Base-by-base conservation (phyloP, 2,888 invertebrate genomes). In the Tryphoninae sp. region DNA sequence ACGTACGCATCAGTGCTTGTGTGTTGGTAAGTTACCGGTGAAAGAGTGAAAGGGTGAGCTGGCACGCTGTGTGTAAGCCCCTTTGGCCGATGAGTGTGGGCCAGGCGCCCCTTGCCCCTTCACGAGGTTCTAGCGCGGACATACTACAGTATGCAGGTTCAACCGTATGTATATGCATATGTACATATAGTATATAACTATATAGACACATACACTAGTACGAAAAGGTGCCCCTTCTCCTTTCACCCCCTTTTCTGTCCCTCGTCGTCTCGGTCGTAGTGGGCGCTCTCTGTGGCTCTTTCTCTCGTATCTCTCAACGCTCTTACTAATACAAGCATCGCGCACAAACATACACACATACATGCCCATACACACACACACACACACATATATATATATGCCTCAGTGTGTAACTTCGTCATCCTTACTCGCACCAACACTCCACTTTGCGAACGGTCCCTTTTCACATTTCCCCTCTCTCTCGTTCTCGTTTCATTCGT, bases 1-100 rank as follows among this genome's bases (percentile, higher is more conserved):
- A 16, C 53, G 16, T 16, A 53, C n/a, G 19, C 33, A 11, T 59
- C 19, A 6, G 53, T 51, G 40, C 59, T 40, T 75, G 67, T 64
- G 65, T 80, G 73, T 80, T 73, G 72, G 53, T 16, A 67, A 65
- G 68, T 67, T 67, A 58, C 49, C 65, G 9, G 8, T 1, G 33
- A 64, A 73, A 51, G 73, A 62, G 53, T n/a, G 33, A 33, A 6
- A 33, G 33, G 22, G 19, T 19, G 76, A 69, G 71, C 58, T 13
- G 64, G 68, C 61, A 58, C 62, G 69, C 51, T 59, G 75, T 86
- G 86, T 88, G 85, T 88, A 88, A 89, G 88, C 88, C 90, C 88
- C 90, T 89, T 89, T 86, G 87, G 87, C 86, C 89, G 88, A 88
- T 87, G 88, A 88, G 90, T 86, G 85, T 87, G 84, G 86, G 86